Evolutionary conservation across 2,888 invertebrate genomes (phyloP), one percentile per base, ranked within the genome.

Genomic region (Dolomedes plantarius): DNA sequence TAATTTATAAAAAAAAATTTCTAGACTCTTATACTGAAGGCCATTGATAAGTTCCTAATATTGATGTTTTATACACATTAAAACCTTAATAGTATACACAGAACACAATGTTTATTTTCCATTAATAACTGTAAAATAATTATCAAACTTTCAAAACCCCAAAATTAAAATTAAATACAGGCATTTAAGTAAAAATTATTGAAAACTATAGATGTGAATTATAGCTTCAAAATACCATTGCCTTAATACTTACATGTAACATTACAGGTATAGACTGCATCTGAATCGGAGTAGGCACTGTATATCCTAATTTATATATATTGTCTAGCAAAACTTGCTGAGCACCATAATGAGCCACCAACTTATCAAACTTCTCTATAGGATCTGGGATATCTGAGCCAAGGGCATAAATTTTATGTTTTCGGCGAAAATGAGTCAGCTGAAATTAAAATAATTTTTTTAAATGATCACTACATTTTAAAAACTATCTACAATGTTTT

Each of bases 181-280:
- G n/a, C n/a, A n/a, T n/a, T n/a, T n/a, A n/a, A n/a, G n/a, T n/a
- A n/a, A n/a, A n/a, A n/a, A n/a, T n/a, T n/a, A n/a, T n/a, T n/a
- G n/a, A n/a, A n/a, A n/a, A n/a, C n/a, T n/a, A n/a, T n/a, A n/a
- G n/a, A n/a, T n/a, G n/a, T n/a, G n/a, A n/a, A n/a, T n/a, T n/a
- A n/a, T n/a, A n/a, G n/a, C n/a, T n/a, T n/a, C n/a, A n/a, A n/a
- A n/a, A n/a, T n/a, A n/a, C n/a, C n/a, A n/a, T n/a, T n/a, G n/a
- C n/a, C n/a, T n/a, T n/a, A n/a, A n/a, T n/a, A 56, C 78, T 86
- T 46, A 86, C 88, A 76, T 89, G 87, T 75, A 98, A 91, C 95
- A 99, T 95, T 83, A 96, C 93, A 0, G 99, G 97, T 89, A 98
- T 93, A 0, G 97, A 95, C 92, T 99, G 98, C 93, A 97, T 95